These are phyloP conservation scores for Anas bahamensis DNA, from an alignment of 2,797 vertebrate species.

Conservation along the genomic window DNA sequence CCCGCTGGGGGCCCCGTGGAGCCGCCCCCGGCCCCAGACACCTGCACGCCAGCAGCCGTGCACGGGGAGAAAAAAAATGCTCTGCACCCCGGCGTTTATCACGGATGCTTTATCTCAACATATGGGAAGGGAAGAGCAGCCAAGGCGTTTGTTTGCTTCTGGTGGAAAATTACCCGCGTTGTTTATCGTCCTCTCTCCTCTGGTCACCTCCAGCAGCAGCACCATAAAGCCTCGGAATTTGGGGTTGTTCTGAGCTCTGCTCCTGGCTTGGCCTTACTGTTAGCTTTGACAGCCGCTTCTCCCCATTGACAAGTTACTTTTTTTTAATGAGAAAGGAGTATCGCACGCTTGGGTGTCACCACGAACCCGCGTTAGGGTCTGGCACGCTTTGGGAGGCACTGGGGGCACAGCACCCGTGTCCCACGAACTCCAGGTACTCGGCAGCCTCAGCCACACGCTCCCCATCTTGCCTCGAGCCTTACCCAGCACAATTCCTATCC, in stretches of 20 bases:
- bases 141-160: constrained; percentile 14
- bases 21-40: not conserved
- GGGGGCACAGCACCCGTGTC: not conserved
- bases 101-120: constrained; percentile 29
- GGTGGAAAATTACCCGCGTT: not conserved
- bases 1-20: not conserved
- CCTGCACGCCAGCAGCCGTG: not conserved
- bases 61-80: not conserved
- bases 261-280: not conserved
- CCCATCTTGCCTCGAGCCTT: not conserved
- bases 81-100: not conserved
- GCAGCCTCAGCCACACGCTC: not conserved
- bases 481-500: not conserved
- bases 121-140: constrained; percentile 33
- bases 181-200: constrained; percentile 26
- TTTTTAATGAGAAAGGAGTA: not conserved
- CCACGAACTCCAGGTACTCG: not conserved
- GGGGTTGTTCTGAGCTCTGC: not conserved
- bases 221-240: not conserved
- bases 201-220: constrained; percentile 1
- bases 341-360: not conserved
- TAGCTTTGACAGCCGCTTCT: not conserved
- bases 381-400: not conserved
- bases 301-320: not conserved
- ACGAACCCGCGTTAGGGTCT: not conserved